Conservation (phyloP, 2,797 vertebrate genomes). For the Aldrovandia affinis region DNA sequence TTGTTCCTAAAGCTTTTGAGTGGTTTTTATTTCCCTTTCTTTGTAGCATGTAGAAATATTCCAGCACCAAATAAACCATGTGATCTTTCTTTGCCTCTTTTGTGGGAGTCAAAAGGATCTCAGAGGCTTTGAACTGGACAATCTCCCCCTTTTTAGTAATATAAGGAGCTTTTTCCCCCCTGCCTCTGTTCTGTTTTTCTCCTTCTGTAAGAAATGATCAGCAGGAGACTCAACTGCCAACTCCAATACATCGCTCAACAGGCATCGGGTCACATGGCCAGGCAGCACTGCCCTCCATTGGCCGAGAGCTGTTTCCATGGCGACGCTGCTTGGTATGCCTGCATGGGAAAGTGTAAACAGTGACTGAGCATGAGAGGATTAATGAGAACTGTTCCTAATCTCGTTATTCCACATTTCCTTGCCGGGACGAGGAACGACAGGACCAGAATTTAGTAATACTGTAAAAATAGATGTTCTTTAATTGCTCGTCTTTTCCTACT, state of each 20-base stretch:
- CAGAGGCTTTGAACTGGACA: constrained; percentile 39
- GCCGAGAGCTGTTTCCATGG: constrained; percentile 77
- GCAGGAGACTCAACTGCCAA: constrained; percentile 57
- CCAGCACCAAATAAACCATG: constrained; percentile 49
- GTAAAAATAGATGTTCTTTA: neutral
- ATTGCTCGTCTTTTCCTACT: constrained; percentile 1
- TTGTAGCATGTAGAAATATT: constrained; percentile 41
- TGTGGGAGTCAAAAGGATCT: constrained; percentile 29
- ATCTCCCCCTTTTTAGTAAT: constrained; percentile 49
- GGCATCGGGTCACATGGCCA: constrained; percentile 62
- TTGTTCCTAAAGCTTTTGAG: constrained; percentile 12
- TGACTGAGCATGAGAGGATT: constrained; percentile 68
- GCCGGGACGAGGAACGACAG: constrained; percentile 6
- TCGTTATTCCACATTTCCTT: constrained; percentile 71
- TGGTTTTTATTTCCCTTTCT: constrained; percentile 30
- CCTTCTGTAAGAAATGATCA: constrained; percentile 58
- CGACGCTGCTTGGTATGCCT: constrained; percentile 63
- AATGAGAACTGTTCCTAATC: constrained; percentile 76
- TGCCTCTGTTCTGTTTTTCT: constrained; percentile 48
- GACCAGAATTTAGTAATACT: neutral
- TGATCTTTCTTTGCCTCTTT: constrained; percentile 47
- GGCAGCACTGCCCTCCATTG: constrained; percentile 57
- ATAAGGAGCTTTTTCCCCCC: constrained; percentile 58
- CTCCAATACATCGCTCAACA: constrained; percentile 69
- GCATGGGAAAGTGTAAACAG: constrained; percentile 69